phyloP scores from a whole-genome alignment of 2,888 invertebrate species.

The Anodontia alba region DNA sequence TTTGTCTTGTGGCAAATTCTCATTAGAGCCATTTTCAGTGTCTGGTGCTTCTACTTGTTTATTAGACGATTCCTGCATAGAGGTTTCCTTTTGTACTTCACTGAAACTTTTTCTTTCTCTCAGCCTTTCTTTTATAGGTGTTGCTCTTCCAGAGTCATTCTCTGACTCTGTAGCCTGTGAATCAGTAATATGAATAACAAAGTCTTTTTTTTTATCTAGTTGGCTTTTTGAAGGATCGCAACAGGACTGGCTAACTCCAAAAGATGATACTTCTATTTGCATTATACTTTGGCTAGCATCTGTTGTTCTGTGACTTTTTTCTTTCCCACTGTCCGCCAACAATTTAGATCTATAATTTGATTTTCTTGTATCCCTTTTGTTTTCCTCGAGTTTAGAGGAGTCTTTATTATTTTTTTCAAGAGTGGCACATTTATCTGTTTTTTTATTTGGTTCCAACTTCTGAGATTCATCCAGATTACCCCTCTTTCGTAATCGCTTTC shows the following conservation, averaged over 20 bases:
- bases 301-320: no score
- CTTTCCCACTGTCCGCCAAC: no score
- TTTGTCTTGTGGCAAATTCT: background rate
- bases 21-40: background rate
- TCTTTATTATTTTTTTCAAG: no score
- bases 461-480: background rate
- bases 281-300: no score
- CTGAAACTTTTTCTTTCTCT: constrained; percentile 14
- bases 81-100: background rate
- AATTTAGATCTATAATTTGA: no score
- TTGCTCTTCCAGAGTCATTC: background rate
- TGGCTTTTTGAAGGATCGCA: no score
- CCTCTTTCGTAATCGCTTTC: background rate
- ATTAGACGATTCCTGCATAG: background rate
- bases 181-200: background rate
- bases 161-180: background rate
- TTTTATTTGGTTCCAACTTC: background rate
- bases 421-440: no score
- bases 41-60: background rate
- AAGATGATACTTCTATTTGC: no score
- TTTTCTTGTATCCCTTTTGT: no score
- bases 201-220: no score
- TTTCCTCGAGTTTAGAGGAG: no score
- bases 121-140: background rate
- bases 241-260: no score